These are phyloP conservation scores for Holacanthus passer DNA, from an alignment of 2,113 vertebrate genomes.

Conservation along the genomic window DNA sequence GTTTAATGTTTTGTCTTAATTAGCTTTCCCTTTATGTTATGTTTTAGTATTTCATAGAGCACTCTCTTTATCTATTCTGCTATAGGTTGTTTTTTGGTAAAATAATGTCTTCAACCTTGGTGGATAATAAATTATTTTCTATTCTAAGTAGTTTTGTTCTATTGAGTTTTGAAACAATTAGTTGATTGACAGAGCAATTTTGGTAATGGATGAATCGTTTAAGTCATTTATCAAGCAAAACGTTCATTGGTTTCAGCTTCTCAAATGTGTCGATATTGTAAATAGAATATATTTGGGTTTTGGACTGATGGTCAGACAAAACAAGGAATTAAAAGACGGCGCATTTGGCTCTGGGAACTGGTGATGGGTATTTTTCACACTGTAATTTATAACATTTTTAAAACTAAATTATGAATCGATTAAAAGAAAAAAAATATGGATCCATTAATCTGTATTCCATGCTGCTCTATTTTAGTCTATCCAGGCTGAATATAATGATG, in stretches of 20 bases:
- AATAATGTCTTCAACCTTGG: neutral
- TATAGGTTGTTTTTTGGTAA: neutral
- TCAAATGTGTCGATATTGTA: neutral
- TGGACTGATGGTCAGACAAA: neutral
- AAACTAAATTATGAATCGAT: neutral
- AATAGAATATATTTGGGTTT: neutral
- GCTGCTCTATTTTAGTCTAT: constrained; percentile 4
- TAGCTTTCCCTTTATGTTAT: constrained; percentile 24
- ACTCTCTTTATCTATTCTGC: neutral
- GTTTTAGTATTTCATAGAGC: constrained; percentile 19
- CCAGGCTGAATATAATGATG: constrained; percentile 15
- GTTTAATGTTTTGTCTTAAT: constrained; percentile 30
- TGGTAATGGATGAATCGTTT: neutral
- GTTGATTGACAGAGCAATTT: neutral
- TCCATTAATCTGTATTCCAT: constrained; percentile 3
- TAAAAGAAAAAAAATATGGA: neutral
- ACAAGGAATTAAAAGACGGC: neutral
- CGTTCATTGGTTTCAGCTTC: neutral
- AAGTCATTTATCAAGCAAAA: constrained; percentile 4
- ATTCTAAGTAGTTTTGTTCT: neutral
- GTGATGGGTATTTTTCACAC: neutral
- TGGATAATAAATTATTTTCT: neutral
- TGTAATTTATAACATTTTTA: neutral
- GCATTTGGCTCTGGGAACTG: neutral
- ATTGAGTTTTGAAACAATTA: constrained; percentile 3